A percentile compares a stretch with the other conserved stretches of the same genome.
phyloP scores from a whole-genome alignment of 2,888 invertebrate species.

The Onthophagus sagittarius region DNA sequence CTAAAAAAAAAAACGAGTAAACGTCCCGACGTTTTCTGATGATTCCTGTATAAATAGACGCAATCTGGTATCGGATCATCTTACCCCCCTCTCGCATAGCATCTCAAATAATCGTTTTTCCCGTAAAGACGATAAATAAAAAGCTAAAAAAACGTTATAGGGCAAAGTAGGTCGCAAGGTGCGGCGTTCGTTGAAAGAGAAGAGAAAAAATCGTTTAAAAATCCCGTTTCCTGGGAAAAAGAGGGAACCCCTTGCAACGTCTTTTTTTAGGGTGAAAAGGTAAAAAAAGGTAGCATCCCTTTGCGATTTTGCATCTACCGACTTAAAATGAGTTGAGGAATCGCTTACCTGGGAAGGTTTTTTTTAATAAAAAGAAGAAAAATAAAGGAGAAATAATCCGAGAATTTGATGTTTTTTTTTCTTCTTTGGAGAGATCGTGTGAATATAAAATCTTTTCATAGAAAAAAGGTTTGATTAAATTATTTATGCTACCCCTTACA shows the following conservation, averaged over 20 bases:
- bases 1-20: slow-evolving; percentile 12
- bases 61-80: slow-evolving; percentile 3
- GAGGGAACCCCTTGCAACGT: slow-evolving; percentile 22
- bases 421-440: neutral
- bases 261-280: slow-evolving; percentile 24
- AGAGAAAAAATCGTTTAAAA: slow-evolving; percentile 32
- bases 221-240: slow-evolving; percentile 40
- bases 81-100: slow-evolving; percentile 15
- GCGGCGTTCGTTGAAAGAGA: slow-evolving; percentile 28
- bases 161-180: slow-evolving; percentile 38
- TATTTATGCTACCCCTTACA: neutral
- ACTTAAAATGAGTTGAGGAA: slow-evolving; percentile 20
- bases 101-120: slow-evolving; percentile 34
- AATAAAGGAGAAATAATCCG: neutral
- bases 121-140: slow-evolving; percentile 29
- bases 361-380: neutral
- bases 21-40: slow-evolving; percentile 15
- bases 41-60: neutral
- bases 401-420: neutral
- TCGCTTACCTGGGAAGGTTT: neutral
- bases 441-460: neutral
- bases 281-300: slow-evolving; percentile 28
- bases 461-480: neutral
- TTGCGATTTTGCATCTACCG: slow-evolving; percentile 27
- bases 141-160: slow-evolving; percentile 25